A percentile compares a stretch with the other conserved stretches of the same genome.
Evolutionary conservation across 2,888 invertebrate genomes (phyloP).

Genomic region (Globia sparganii): DNA sequence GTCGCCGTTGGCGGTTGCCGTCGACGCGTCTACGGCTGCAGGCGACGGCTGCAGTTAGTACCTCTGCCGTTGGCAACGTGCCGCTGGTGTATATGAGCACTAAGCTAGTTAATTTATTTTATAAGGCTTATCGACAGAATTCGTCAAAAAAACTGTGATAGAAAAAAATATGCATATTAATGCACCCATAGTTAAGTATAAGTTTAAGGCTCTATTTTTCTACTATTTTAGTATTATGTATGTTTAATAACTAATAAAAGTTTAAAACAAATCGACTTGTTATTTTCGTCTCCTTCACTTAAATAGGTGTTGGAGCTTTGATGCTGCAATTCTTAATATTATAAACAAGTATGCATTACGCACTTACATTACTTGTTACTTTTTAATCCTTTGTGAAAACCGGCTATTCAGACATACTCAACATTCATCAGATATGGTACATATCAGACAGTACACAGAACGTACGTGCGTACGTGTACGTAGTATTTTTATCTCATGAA

Average conservation of each 20-base stretch:
- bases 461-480: no score
- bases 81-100: not conserved
- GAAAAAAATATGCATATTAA: slow-evolving; percentile 56
- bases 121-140: slow-evolving; percentile 56
- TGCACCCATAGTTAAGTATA: slow-evolving; percentile 31
- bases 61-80: not conserved
- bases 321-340: not conserved
- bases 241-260: slow-evolving; percentile 17
- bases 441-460: no score
- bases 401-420: no score
- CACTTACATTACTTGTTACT: no score
- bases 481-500: not conserved
- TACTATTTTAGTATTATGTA: slow-evolving; percentile 3
- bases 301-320: not conserved
- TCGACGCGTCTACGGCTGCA: not conserved
- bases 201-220: slow-evolving; percentile 16
- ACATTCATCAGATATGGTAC: no score
- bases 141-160: slow-evolving; percentile 88
- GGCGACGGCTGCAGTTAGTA: no score
- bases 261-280: slow-evolving; percentile 9
- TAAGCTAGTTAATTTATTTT: slow-evolving; percentile 7
- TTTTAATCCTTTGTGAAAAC: no score
- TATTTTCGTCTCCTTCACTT: not conserved
- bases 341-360: not conserved
- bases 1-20: no score